Percentiles rank a stretch among this genome's conserved stretches.
These are phyloP conservation scores for Helarctos malayanus DNA, from an alignment of 2,797 vertebrate species.

Conservation along the genomic window DNA sequence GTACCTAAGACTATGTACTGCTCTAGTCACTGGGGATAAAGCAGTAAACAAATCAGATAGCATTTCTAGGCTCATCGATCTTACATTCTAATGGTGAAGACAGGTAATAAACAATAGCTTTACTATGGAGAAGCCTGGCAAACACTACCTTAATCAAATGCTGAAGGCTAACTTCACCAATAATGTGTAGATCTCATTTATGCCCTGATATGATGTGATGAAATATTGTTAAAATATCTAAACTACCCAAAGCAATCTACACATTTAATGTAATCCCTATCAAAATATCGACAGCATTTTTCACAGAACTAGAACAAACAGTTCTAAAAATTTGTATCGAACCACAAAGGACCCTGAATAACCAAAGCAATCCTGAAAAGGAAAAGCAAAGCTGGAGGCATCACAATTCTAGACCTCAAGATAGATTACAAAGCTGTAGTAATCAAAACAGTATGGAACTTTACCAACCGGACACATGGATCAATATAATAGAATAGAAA, in stretches of 20 bases:
- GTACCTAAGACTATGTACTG: background rate
- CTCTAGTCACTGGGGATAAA: background rate
- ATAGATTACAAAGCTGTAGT: background rate
- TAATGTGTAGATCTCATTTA: background rate
- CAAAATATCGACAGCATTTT: no score
- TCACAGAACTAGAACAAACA: background rate
- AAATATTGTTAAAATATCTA: background rate
- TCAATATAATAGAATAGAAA: background rate
- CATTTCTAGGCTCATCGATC: slow-evolving; percentile 16
- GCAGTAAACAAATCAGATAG: slow-evolving; percentile 8
- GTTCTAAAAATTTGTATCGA: background rate
- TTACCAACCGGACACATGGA: background rate
- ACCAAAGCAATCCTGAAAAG: background rate
- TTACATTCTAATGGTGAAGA: background rate
- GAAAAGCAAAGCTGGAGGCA: background rate
- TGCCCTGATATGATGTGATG: background rate
- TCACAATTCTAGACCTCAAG: background rate
- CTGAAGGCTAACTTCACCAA: background rate
- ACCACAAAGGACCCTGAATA: background rate
- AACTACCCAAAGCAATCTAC: background rate
- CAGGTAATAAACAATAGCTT: slow-evolving; percentile 1
- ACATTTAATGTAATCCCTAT: no score
- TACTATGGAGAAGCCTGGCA: background rate
- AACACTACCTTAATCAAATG: background rate
- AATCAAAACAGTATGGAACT: background rate